Conservation (phyloP, 2,797 vertebrate genomes). For the Enteromius unitaeniatus region DNA sequence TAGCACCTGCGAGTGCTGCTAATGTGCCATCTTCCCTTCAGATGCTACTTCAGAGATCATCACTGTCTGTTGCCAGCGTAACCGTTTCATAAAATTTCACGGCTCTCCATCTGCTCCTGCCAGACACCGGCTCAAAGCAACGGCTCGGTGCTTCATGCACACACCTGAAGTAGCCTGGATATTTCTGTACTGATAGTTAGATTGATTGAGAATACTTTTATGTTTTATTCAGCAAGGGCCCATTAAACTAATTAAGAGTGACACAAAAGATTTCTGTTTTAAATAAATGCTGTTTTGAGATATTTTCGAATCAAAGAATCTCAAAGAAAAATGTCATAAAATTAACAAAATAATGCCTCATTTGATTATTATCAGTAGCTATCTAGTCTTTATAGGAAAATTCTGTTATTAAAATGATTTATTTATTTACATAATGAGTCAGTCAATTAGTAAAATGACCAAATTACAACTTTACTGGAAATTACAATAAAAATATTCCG, state of each 20-base stretch:
- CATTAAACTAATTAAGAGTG: background rate
- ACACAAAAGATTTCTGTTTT: background rate
- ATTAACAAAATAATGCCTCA: background rate
- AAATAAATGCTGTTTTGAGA: background rate
- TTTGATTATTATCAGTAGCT: background rate
- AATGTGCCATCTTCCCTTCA: conserved; percentile 88
- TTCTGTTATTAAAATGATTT: too few species aligned
- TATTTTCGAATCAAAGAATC: background rate
- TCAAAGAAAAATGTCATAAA: background rate
- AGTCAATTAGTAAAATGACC: too few species aligned
- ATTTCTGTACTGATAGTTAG: background rate
- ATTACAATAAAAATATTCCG: background rate
- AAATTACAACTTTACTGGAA: background rate
- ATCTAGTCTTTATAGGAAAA: too few species aligned
- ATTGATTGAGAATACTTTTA: background rate
- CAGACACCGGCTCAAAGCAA: conserved; percentile 79
- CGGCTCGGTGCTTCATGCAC: conserved; percentile 41
- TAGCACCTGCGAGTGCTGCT: conserved; percentile 90
- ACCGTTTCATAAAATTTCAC: conserved; percentile 92
- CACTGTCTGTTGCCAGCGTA: conserved; percentile 79
- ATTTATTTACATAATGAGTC: too few species aligned
- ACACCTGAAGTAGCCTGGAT: background rate
- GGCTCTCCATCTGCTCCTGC: conserved; percentile 88
- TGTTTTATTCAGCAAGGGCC: background rate
- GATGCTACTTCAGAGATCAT: conserved; percentile 88